Evolutionary conservation across 2,888 invertebrate species (phyloP), one percentile per base, ranked within the genome.

Genomic region (Limnephilus auricula): DNA sequence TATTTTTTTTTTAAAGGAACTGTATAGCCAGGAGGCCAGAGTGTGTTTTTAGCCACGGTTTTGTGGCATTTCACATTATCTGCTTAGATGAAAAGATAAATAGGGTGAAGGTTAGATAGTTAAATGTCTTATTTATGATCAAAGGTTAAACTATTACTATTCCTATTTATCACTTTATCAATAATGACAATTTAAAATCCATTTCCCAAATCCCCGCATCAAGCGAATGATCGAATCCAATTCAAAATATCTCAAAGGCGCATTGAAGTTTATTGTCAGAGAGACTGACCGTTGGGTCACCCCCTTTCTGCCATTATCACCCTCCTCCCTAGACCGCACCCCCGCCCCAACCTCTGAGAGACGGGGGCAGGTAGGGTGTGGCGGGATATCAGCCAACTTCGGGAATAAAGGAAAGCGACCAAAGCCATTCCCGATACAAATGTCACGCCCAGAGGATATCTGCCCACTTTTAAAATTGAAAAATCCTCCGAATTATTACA

Each of bases 401-500:
- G 79, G n/a, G 90, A 32, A 91, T 90, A 91, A 92, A 92, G 89
- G 92, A 91, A 86, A 79, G 25, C 25, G 65, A 65, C n/a, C 65
- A 65, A 65, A 65, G 45, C 91, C 87, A 86, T 90, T 90, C 89
- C 90, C 90, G 91, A 91, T 92, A 85, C 92, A 91, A 92, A 93
- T 90, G 92, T 93, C 92, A 93, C 91, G 89, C 92, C 91, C 92
- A 93, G 92, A 82, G 83, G 91, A 89, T 92, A 92, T 92, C 92
- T 93, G 91, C 92, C 92, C 90, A 93, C 92, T 92, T 93, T 93
- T 92, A 92, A 93, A 93, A 92, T 93, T 93, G 92, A 92, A 93
- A 93, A 91, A 89, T 90, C 92, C 92, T 93, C 92, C 91, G 90
- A 93, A 90, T 90, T 90, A 92, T 92, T 92, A 90, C 92, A 84